phyloP scores from a whole-genome alignment of 2,113 vertebrate species.

The Scomber japonicus region DNA sequence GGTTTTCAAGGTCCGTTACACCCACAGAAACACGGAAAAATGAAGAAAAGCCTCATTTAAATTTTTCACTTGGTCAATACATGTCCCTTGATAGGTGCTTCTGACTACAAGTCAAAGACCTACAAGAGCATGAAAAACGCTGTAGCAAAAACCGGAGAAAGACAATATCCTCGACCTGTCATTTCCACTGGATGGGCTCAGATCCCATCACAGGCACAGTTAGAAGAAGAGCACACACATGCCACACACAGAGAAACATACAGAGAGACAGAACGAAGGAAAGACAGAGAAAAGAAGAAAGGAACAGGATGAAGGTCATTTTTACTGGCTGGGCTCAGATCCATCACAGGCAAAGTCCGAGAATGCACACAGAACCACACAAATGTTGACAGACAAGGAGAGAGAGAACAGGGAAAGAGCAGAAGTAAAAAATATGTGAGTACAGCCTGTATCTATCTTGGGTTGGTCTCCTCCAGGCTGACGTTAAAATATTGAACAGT shows the following conservation, averaged over 20 bases:
- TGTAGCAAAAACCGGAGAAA: slow-evolving; percentile 25
- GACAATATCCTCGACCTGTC: slow-evolving; percentile 58
- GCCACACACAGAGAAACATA: neutral
- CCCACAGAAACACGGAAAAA: slow-evolving; percentile 43
- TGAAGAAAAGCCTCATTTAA: slow-evolving; percentile 69
- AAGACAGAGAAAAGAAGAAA: slow-evolving; percentile 12
- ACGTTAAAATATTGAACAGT: slow-evolving; percentile 37
- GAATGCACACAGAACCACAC: slow-evolving; percentile 14
- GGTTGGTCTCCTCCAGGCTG: slow-evolving; percentile 23
- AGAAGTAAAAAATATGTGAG: slow-evolving; percentile 16
- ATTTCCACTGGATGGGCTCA: slow-evolving; percentile 68
- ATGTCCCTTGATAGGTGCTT: slow-evolving; percentile 64
- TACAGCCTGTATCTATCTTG: slow-evolving; percentile 34
- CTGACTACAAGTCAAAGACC: slow-evolving; percentile 53
- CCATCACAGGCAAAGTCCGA: slow-evolving; percentile 38
- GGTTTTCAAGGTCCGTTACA: slow-evolving; percentile 40
- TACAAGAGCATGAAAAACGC: slow-evolving; percentile 53
- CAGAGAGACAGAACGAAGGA: slow-evolving; percentile 4
- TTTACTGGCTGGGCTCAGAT: slow-evolving; percentile 50
- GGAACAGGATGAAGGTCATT: slow-evolving; percentile 51
- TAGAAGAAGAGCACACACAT: slow-evolving; percentile 34
- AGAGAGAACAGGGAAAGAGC: neutral
- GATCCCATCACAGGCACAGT: slow-evolving; percentile 43
- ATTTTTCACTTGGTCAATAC: slow-evolving; percentile 76
- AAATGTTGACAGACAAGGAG: slow-evolving; percentile 24